These are phyloP conservation scores for Paguma larvata DNA, from an alignment of 2,797 vertebrate genomes.

Conservation along the genomic window DNA sequence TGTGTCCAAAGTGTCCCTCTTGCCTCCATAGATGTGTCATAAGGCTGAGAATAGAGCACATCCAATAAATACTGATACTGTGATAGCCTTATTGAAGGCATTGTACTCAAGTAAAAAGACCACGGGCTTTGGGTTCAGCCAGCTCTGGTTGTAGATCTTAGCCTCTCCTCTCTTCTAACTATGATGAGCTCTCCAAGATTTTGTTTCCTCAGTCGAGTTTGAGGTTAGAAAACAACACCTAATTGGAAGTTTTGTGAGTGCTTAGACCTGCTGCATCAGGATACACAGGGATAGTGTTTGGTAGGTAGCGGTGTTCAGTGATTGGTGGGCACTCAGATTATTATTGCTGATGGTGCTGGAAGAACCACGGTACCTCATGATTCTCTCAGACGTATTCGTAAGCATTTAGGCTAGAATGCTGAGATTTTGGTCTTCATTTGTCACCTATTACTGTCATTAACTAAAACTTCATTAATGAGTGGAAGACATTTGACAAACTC, in stretches of 20 bases:
- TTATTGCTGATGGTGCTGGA: background rate
- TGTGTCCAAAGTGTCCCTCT: background rate
- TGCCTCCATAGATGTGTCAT: background rate
- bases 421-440: background rate
- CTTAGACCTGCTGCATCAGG: background rate
- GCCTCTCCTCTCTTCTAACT: background rate
- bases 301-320: rapidly evolving
- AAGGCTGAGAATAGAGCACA: background rate
- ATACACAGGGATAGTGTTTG: rapidly evolving
- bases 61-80: background rate
- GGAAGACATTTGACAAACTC: background rate
- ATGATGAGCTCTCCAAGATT: background rate
- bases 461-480: background rate
- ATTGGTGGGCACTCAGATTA: rapidly evolving
- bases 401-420: background rate
- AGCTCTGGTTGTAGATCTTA: background rate
- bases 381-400: background rate
- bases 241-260: background rate
- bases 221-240: background rate
- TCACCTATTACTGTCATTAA: background rate
- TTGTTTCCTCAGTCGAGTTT: background rate
- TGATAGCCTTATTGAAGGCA: background rate
- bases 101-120: background rate
- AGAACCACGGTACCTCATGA: background rate
- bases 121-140: background rate